Conservation (phyloP, 2,113 vertebrate genomes). For the Oreochromis niloticus region DNA sequence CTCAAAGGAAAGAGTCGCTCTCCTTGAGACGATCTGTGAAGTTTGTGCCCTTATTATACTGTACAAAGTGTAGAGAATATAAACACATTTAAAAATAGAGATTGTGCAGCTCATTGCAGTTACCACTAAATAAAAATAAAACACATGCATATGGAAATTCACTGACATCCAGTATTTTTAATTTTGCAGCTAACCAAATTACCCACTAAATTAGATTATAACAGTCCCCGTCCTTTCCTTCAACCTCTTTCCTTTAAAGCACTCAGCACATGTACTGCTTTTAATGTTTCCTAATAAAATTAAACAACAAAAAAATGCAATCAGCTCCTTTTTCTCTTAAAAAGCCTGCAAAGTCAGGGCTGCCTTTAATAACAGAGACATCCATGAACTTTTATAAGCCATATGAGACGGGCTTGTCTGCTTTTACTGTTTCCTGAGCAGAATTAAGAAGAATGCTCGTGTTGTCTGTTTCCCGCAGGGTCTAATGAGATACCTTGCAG, state of each 20-base stretch:
- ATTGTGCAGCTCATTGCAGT: neutral
- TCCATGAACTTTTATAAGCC: conserved; percentile 23
- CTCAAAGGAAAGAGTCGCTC: neutral
- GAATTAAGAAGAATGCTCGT: conserved; percentile 1
- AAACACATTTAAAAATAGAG: neutral
- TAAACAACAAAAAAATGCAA: neutral
- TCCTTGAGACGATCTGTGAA: neutral
- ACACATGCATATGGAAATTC: neutral
- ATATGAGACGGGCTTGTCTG: conserved; percentile 1
- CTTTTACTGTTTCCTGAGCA: conserved; percentile 51
- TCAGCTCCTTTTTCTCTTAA: neutral
- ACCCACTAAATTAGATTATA: neutral
- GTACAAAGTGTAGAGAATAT: neutral
- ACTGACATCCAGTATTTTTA: neutral
- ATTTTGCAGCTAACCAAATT: neutral
- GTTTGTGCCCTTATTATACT: neutral
- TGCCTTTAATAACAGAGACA: conserved; percentile 10
- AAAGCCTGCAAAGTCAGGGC: conserved; percentile 11
- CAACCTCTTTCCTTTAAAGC: neutral
- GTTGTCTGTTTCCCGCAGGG: neutral
- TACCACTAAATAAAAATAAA: neutral
- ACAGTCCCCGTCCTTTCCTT: neutral
- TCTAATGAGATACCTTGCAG: conserved; percentile 38
- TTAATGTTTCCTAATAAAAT: conserved; percentile 24
- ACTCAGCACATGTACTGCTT: neutral